These are phyloP conservation scores for Lordiphosa clarofinis DNA, from an alignment of 1,140 invertebrate species.

Conservation along the genomic window DNA sequence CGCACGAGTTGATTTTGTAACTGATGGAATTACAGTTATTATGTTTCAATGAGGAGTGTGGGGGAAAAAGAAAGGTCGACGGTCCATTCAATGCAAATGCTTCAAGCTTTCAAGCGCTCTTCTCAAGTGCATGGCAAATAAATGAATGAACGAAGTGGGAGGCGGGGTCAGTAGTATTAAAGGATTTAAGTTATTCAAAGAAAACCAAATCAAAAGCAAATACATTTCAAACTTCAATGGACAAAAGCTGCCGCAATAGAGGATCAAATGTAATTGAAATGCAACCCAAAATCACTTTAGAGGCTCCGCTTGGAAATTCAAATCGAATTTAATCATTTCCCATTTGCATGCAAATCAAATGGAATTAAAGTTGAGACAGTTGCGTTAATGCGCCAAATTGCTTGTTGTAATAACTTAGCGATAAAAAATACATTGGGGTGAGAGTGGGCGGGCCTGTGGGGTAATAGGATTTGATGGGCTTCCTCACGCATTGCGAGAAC, in stretches of 20 bases:
- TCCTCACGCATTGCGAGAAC: constrained; percentile 4
- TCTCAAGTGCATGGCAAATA: constrained; percentile 21
- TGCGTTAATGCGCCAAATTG: constrained; percentile 54
- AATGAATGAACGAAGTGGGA: constrained; percentile 4
- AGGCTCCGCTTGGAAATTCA: constrained; percentile 14
- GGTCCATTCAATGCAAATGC: constrained; percentile 4
- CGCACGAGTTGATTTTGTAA: constrained; percentile 6
- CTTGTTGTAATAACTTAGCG: constrained; percentile 50
- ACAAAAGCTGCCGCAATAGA: constrained; percentile 27
- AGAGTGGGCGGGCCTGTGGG: constrained; percentile 25
- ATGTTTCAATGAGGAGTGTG: background rate
- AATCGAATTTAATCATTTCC: constrained; percentile 6
- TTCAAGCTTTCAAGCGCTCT: constrained; percentile 1
- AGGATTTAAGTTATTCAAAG: constrained; percentile 23
- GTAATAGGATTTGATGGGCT: constrained; percentile 67
- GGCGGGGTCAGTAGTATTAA: constrained; percentile 10
- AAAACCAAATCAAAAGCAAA: constrained; percentile 16
- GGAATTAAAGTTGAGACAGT: constrained; percentile 10
- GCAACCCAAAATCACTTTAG: constrained; percentile 16
- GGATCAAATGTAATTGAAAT: constrained; percentile 45
- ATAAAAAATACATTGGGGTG: constrained; percentile 33
- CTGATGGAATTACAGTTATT: constrained; percentile 6
- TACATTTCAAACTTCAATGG: constrained; percentile 8
- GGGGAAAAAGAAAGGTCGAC: background rate
- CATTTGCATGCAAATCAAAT: constrained; percentile 7